These are phyloP conservation scores for Papilio protenor DNA, from an alignment of 2,888 invertebrate genomes.

Conservation along the genomic window DNA sequence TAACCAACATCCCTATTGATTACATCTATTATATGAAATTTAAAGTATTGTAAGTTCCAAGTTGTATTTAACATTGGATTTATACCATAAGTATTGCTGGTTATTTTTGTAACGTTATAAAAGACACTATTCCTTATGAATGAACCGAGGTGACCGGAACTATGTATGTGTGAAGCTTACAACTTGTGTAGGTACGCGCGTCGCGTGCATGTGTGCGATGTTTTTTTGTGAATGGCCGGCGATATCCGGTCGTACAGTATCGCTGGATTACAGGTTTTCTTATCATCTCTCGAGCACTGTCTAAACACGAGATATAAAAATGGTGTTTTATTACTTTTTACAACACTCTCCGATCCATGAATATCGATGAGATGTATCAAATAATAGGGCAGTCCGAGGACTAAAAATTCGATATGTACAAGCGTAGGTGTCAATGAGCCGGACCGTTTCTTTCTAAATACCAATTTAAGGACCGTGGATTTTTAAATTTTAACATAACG, in stretches of 20 bases:
- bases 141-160: constrained; percentile 68
- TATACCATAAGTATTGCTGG: constrained; percentile 54
- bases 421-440: constrained; percentile 78
- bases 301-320: constrained; percentile 77
- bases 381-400: constrained; percentile 65
- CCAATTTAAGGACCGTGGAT: constrained; percentile 68
- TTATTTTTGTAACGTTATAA: constrained; percentile 70
- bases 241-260: constrained; percentile 78
- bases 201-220: constrained; percentile 56
- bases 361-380: constrained; percentile 75
- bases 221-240: constrained; percentile 82
- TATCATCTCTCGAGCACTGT: constrained; percentile 81
- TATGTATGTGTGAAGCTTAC: constrained; percentile 62
- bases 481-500: constrained; percentile 71
- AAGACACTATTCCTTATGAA: constrained; percentile 78
- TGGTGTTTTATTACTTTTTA: constrained; percentile 82
- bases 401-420: constrained; percentile 62
- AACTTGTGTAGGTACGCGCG: constrained; percentile 54
- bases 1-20: constrained; percentile 31
- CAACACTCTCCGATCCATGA: constrained; percentile 71
- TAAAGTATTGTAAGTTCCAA: constrained; percentile 50
- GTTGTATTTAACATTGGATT: constrained; percentile 47
- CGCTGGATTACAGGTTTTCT: constrained; percentile 78
- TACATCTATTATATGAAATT: constrained; percentile 26
- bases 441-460: constrained; percentile 61